Percentiles rank a stretch among this genome's conserved stretches.
These are phyloP conservation scores for Spongilla lacustris DNA, from an alignment of 37 sponge, comb jelly and placozoan genomes.

Conservation along the genomic window DNA sequence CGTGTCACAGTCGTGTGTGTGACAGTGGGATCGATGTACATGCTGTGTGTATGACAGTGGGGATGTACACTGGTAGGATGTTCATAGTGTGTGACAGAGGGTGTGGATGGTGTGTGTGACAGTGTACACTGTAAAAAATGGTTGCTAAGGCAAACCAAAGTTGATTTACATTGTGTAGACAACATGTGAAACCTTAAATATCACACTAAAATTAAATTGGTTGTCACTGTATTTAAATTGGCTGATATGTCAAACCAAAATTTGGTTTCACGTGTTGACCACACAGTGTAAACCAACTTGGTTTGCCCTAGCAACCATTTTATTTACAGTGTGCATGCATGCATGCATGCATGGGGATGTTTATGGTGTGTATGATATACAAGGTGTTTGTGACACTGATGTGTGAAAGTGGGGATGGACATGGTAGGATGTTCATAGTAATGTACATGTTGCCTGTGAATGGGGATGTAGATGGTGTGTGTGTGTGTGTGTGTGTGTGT, in stretches of 20 bases:
- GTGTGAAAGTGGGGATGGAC: constrained; percentile 1
- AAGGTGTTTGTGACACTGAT: constrained; percentile 1
- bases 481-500: constrained; percentile 1
- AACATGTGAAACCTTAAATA: not conserved
- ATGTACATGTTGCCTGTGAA: constrained; percentile 1
- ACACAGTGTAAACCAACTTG: constrained; percentile 1
- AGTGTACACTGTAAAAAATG: not conserved
- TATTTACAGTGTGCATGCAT: not conserved
- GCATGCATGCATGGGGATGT: not conserved
- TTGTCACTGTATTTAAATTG: not conserved
- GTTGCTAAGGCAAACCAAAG: constrained; percentile 1
- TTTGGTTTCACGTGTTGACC: not conserved
- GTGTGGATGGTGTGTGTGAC: not conserved
- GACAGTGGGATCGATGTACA: constrained; percentile 1
- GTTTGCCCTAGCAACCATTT: constrained; percentile 1
- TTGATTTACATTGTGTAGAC: not conserved
- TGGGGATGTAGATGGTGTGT: constrained; percentile 1
- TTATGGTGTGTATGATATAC: not conserved
- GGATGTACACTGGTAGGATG: not conserved
- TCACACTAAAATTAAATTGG: not conserved
- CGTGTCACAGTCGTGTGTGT: not conserved
- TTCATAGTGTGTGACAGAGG: no score
- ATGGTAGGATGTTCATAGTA: constrained; percentile 1
- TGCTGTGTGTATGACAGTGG: not conserved
- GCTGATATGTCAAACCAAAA: constrained; percentile 1